Base-by-base conservation (phyloP, 2,797 vertebrate genomes). In the Phrynocephalus guinanensis region DNA sequence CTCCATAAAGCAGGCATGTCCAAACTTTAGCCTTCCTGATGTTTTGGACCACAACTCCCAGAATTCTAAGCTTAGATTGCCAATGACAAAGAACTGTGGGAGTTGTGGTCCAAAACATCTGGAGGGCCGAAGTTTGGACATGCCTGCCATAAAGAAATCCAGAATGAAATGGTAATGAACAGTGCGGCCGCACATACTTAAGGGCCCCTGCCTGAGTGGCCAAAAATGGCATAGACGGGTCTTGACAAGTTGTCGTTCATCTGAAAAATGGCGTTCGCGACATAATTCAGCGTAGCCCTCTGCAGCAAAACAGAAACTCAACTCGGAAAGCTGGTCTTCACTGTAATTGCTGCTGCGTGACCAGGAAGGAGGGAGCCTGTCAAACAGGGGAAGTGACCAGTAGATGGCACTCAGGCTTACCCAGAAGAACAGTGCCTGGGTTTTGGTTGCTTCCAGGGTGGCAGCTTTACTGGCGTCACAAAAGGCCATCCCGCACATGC, bases 341-440 rank as follows among this genome's bases (percentile, higher is more conserved):
- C 81, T 68, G 24, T 24, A 56, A 85, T 52, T 20, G 20, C 22
- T 9, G 38, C 70, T 20, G 68, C 44, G 63, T 22, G 52, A 44
- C 79, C 33, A 67, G 20, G 52, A 63, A 63, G 24, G 67, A 70
- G 22, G 30, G 71, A 26, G 30, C 16, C 1, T 33, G 18, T 20
- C 18, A 30, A 28, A 18, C 63, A 1, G 33, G 26, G 18, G 77
- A 13, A 75, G 13, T 5, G 33, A 20, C 83, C 87, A 77, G 87
- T 30, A 88, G 83, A 70, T 88, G 87, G 87, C 83, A 73, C 78
- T 52, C 76, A 44, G 72, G 44, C 26, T 82, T 68, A 70, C 73
- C n/a, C 6, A 48, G 87, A 81, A 30, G 87, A 81, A 24, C 2
- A 5, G 11, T 4, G 56, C 26, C 60, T 16, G n/a, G 38, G 38